Evolutionary conservation across 2,888 invertebrate genomes (phyloP), one percentile per base, ranked within the genome.

Genomic region (Sarcophaga carnaria): DNA sequence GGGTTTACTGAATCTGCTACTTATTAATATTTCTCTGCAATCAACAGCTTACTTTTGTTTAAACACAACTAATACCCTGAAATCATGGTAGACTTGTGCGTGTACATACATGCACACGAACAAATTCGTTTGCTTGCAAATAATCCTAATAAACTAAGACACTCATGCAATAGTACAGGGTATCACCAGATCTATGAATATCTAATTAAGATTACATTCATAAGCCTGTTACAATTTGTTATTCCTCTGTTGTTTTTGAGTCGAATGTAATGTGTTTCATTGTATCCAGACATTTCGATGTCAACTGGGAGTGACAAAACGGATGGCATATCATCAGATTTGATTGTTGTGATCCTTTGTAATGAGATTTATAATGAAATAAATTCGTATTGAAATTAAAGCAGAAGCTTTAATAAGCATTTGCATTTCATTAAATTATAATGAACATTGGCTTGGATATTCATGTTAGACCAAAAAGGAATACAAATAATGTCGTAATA

Each of bases 101-200:
- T 37, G 8, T 8, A 10, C 10, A 37, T 37, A 37, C 37, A 2
- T 10, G 37, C 37, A 37, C 37, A 37, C 37, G 37, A 37, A 37
- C 10, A 2, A 10, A 37, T 10, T 8, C 37, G 8, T 37, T 37
- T 37, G 8, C n/a, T 37, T 37, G 4, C 66, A 54, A 54, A 14
- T 54, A 14, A 17, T 8, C 8, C n/a, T 17, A 66, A 66, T 27
- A 20, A 8, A 60, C 71, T 8, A 17, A 45, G 17, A 49, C 63
- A 25, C 22, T 4, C n/a, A 17, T 72, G 27, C n/a, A 59, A 54
- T 72, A 12, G 59, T 63, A 45, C 5, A 49, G 27, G 47, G 47
- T 47, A 27, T 64, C 45, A 17, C 3, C 54, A 54, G 17, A 17
- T 54, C 14, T 54, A 75, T 75, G 75, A 45, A 75, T 75, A 75